Evolutionary conservation across 2,113 vertebrate species (phyloP).

Genomic region (Amphiprion percula): DNA sequence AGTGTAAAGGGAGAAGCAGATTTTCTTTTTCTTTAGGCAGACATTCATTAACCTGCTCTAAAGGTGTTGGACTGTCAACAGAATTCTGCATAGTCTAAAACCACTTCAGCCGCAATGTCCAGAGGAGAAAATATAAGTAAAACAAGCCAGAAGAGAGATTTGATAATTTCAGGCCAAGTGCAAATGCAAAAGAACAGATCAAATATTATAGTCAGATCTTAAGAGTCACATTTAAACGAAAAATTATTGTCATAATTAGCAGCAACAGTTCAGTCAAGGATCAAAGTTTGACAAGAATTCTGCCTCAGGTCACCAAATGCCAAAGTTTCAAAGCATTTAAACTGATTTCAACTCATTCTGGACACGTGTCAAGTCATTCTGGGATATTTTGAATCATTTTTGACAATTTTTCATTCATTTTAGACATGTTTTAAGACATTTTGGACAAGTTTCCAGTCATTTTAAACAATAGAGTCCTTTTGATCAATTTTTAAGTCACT

Average conservation of each 20-base stretch:
- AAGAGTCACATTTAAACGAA: slow-evolving; percentile 7
- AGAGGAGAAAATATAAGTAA: slow-evolving; percentile 14
- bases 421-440: too few relatives aligned
- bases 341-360: too few relatives aligned
- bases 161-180: slow-evolving; percentile 43
- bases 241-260: slow-evolving; percentile 3
- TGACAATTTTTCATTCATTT: too few relatives aligned
- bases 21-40: slow-evolving; percentile 9
- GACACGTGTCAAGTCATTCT: too few relatives aligned
- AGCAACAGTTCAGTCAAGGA: slow-evolving; percentile 37
- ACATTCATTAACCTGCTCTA: slow-evolving; percentile 8
- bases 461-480: too few relatives aligned
- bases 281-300: background rate
- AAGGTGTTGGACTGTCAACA: slow-evolving; percentile 31
- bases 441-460: too few relatives aligned
- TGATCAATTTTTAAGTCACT: too few relatives aligned
- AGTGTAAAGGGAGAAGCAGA: slow-evolving; percentile 36
- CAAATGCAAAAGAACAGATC: slow-evolving; percentile 43
- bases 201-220: slow-evolving; percentile 19
- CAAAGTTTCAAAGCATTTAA: too few relatives aligned
- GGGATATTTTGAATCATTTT: too few relatives aligned
- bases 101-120: slow-evolving; percentile 50
- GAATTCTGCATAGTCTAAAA: slow-evolving; percentile 75
- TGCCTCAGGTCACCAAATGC: too few relatives aligned
- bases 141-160: slow-evolving; percentile 26